Evolutionary conservation across 2,113 vertebrate genomes (phyloP), one percentile per base, ranked within the genome.

Genomic region (Meles meles): DNA sequence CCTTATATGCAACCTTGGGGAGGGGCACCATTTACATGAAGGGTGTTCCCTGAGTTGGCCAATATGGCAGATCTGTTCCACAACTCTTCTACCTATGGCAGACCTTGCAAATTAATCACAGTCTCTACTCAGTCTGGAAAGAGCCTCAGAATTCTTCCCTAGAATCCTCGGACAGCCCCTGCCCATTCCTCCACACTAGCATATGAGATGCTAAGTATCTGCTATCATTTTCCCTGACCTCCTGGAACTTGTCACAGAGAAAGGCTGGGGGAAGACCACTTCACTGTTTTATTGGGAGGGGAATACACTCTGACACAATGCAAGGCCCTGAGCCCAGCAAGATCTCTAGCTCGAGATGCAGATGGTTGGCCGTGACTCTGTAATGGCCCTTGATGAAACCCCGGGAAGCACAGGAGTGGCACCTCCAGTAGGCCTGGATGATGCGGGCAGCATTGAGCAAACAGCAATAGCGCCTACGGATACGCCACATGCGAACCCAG

Each of bases 361-460:
- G 93, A 88, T 98, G 94, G 63, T 82, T 93, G 83, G 95, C 71
- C 0, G 88, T 90, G 69, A 98, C 88, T 21, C 49, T 81, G 84
- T 98, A 98, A 1, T 95, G 95, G 80, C 97, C 98, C 59, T 90
- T 96, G 29, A 97, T 92, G 94, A 97, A 23, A 9, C 97, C 97
- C 25, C 25, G 42, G 9, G 95, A 81, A 9, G 67, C 2, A 3
- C 94, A 95, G 79, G 44, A 3, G 18, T 67, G 96, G 47, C 94
- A 76, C 57, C 95, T 29, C 98, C 98, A 98, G 31, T 25, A 42
- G 7, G 83, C 44, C 82, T 98, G 98, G 87, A 98, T 98, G 69
- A 98, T 55, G 8, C 44, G 29, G 67, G 69, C 96, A 0, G 96
- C 97, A 0, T n/a, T 77, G n/a, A 37, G 76, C 69, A 94, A 67